phyloP scores from a whole-genome alignment of 1,140 invertebrate species.

The Galleria mellonella region DNA sequence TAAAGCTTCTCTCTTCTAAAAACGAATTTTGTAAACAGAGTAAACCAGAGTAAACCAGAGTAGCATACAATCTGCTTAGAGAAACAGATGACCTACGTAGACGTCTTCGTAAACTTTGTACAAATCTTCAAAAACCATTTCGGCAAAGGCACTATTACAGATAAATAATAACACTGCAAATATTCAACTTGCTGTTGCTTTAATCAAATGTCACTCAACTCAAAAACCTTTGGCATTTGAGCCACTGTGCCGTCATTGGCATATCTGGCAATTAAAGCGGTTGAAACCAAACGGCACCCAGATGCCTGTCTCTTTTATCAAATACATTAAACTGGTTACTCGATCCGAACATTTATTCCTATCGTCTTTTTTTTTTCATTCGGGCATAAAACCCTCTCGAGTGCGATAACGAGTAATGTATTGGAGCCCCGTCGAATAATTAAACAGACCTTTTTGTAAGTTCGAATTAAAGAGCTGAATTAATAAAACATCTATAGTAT shows the following conservation, averaged over 20 bases:
- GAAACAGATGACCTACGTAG: too few relatives aligned
- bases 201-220: slow-evolving; percentile 1
- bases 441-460: slow-evolving; percentile 51
- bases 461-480: slow-evolving; percentile 27
- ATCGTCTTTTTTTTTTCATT: slow-evolving; percentile 37
- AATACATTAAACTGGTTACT: slow-evolving; percentile 66
- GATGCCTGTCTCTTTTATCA: slow-evolving; percentile 67
- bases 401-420: slow-evolving; percentile 63
- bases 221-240: slow-evolving; percentile 39
- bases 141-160: too few relatives aligned
- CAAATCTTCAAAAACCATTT: too few relatives aligned
- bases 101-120: too few relatives aligned
- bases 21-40: too few relatives aligned
- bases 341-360: slow-evolving; percentile 47
- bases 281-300: slow-evolving; percentile 19
- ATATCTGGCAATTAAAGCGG: slow-evolving; percentile 52
- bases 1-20: too few relatives aligned
- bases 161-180: too few relatives aligned
- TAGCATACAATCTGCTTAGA: too few relatives aligned
- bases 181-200: too few relatives aligned
- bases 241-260: slow-evolving; percentile 39
- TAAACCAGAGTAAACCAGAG: too few relatives aligned
- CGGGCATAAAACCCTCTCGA: slow-evolving; percentile 41
- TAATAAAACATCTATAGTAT: too few relatives aligned
- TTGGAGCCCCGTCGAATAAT: slow-evolving; percentile 54